phyloP scores from a whole-genome alignment of 1,140 invertebrate species.

The Aplysia californica region DNA sequence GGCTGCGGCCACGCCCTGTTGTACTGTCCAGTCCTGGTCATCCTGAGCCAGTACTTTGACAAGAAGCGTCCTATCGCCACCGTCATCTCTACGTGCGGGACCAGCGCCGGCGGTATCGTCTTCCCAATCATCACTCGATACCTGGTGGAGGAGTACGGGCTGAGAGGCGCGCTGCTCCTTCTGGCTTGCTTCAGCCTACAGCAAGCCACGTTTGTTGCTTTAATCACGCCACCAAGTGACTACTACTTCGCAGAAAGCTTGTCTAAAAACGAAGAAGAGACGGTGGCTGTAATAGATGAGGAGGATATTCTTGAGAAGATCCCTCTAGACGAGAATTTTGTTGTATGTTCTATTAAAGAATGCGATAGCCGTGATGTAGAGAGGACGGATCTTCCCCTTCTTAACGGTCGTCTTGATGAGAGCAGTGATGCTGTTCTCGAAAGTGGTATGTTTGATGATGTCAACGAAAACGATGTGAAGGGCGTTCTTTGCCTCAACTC shows the following conservation, averaged over 20 bases:
- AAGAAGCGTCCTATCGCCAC: constrained; percentile 18
- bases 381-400: too few relatives aligned
- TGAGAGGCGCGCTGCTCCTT: constrained; percentile 12
- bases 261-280: too few relatives aligned
- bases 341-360: neutral
- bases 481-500: too few relatives aligned
- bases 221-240: neutral
- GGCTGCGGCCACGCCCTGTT: constrained; percentile 16
- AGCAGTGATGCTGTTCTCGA: too few relatives aligned
- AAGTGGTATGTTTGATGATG: too few relatives aligned
- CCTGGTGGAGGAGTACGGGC: constrained; percentile 15
- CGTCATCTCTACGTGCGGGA: constrained; percentile 6
- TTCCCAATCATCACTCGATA: neutral
- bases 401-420: too few relatives aligned
- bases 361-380: too few relatives aligned
- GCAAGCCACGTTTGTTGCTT: neutral
- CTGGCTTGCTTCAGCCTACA: neutral
- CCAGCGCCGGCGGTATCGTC: constrained; percentile 3
- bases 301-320: neutral
- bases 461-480: too few relatives aligned
- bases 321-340: neutral
- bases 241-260: neutral
- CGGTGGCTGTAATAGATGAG: too few relatives aligned
- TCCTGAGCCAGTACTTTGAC: constrained; percentile 21
- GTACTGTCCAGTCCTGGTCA: constrained; percentile 16